A percentile compares a stretch with the other conserved stretches of the same genome.
Conservation (phyloP, 1,140 invertebrate genomes). For the Nephila pilipes region DNA sequence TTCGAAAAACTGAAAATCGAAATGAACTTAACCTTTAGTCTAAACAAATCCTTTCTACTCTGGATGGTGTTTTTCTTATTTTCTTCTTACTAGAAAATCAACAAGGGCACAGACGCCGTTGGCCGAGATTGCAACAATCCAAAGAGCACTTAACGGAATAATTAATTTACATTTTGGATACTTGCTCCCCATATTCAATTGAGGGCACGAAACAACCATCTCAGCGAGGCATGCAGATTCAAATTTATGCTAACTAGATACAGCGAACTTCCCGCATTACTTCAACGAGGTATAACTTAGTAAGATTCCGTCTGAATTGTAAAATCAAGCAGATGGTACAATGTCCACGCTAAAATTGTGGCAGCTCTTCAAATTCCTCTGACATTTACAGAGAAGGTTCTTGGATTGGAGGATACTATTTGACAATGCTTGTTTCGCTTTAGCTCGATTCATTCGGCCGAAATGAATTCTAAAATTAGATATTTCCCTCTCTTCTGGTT, state of each 20-base stretch:
- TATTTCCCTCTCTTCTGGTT: neutral
- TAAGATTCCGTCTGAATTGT: conserved; percentile 2
- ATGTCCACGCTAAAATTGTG: neutral
- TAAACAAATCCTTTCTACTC: too few relatives aligned
- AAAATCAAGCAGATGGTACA: conserved; percentile 29
- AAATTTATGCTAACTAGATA: conserved; percentile 57
- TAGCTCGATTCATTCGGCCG: neutral
- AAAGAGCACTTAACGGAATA: conserved; percentile 2
- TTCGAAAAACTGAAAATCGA: too few relatives aligned
- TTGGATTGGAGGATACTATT: neutral
- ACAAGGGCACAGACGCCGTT: neutral
- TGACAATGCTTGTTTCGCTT: neutral
- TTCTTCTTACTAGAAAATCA: neutral
- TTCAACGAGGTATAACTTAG: neutral
- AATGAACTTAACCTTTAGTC: too few relatives aligned
- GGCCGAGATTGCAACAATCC: neutral
- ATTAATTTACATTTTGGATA: conserved; percentile 57
- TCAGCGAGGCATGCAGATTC: neutral
- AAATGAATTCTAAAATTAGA: neutral
- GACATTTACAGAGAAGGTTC: neutral
- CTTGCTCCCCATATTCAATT: neutral
- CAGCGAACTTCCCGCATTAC: conserved; percentile 20
- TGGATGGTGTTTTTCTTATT: too few relatives aligned
- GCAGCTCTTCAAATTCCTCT: too few relatives aligned
- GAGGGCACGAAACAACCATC: neutral